Evolutionary conservation across 2,888 invertebrate genomes (phyloP).

Genomic region (Drosophila siamana): DNA sequence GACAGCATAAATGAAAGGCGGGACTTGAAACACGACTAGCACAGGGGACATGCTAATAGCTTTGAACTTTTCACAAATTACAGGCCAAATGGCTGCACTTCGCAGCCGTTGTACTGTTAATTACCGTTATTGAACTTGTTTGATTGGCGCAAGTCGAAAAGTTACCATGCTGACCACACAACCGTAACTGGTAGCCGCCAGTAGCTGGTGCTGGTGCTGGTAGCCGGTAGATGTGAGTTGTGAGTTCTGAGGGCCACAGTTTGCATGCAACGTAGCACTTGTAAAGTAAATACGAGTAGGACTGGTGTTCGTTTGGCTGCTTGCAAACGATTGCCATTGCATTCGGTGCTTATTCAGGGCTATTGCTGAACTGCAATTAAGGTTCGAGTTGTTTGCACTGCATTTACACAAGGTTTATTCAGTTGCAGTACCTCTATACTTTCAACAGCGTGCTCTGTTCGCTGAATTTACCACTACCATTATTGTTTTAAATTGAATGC

Average conservation of each 20-base stretch:
- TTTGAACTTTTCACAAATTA: constrained; percentile 79
- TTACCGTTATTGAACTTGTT: constrained; percentile 79
- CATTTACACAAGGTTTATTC: constrained; percentile 40
- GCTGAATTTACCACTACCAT: constrained; percentile 14
- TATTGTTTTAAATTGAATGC: constrained; percentile 42
- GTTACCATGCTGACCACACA: constrained; percentile 57
- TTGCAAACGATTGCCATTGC: constrained; percentile 30
- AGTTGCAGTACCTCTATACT: constrained; percentile 17
- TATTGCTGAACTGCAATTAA: constrained; percentile 49
- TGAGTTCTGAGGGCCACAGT: constrained; percentile 41
- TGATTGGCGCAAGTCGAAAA: constrained; percentile 77
- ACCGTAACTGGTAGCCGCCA: constrained; percentile 2
- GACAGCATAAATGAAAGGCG: constrained; percentile 2
- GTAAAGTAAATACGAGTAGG: constrained; percentile 50
- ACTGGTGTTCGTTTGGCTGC: constrained; percentile 41
- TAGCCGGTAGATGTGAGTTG: constrained; percentile 1
- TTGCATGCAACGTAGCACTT: constrained; percentile 38
- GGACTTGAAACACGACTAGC: constrained; percentile 7
- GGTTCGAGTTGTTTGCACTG: constrained; percentile 29
- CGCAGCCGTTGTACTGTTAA: constrained; percentile 70
- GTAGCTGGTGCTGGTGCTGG: no score
- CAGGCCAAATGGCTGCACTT: constrained; percentile 36
- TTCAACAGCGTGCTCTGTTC: constrained; percentile 1
- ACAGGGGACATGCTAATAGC: constrained; percentile 71
- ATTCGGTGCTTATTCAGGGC: constrained; percentile 22